phyloP scores from a whole-genome alignment of 1,140 invertebrate species.

The Zaprionus nigranus region DNA sequence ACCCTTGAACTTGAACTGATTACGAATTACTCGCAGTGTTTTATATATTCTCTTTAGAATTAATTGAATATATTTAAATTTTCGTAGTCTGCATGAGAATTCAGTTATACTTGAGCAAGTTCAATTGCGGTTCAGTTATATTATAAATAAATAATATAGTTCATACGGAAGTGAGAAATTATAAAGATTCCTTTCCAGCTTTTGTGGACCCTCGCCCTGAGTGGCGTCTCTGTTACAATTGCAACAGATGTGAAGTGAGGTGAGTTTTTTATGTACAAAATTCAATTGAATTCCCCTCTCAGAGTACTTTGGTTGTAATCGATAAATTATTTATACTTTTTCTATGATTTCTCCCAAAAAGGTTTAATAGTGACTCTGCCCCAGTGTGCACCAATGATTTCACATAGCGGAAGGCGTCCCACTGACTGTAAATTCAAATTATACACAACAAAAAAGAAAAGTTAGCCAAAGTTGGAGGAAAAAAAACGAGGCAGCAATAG shows the following conservation, averaged over 20 bases:
- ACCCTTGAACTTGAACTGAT: too few species aligned
- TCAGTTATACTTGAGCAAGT: background rate
- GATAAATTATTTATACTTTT: too few species aligned
- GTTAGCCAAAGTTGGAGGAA: slow-evolving; percentile 29
- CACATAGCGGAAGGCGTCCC: slow-evolving; percentile 67
- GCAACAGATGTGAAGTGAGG: background rate
- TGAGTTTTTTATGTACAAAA: background rate
- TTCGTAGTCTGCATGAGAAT: background rate
- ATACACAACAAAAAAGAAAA: slow-evolving; percentile 49
- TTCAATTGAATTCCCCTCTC: too few species aligned
- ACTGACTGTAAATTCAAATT: slow-evolving; percentile 77
- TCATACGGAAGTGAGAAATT: background rate
- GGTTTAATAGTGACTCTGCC: background rate
- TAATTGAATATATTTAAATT: too few species aligned
- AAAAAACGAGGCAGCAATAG: slow-evolving; percentile 34
- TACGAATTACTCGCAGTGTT: too few species aligned
- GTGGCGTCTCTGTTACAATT: background rate
- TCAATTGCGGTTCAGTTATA: background rate
- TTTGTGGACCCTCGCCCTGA: background rate
- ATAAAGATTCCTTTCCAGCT: background rate
- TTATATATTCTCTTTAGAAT: too few species aligned
- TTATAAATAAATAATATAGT: background rate
- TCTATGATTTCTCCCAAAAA: background rate
- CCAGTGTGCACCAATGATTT: slow-evolving; percentile 63
- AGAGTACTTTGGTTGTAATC: too few species aligned